Percentiles rank a stretch among this genome's conserved stretches.
Conservation (phyloP, 2,797 vertebrate species). For the Hafferia zeledoni region DNA sequence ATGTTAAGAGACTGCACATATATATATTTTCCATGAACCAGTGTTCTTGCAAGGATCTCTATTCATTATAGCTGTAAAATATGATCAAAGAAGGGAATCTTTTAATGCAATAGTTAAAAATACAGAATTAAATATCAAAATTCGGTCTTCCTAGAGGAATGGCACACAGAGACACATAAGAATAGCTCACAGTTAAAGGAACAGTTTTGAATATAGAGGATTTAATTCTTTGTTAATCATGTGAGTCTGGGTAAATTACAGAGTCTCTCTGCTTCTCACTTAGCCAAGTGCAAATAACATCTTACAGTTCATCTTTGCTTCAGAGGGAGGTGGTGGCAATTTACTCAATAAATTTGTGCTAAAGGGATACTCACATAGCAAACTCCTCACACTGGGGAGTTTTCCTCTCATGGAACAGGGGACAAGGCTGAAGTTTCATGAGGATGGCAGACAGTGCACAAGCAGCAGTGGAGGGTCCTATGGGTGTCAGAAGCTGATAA, state of each 20-base stretch:
- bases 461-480: neutral
- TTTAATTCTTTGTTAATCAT: neutral
- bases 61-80: slow-evolving; percentile 13
- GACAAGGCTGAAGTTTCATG: neutral
- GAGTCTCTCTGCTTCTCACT: neutral
- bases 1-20: neutral
- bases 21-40: neutral
- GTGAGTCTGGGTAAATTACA: neutral
- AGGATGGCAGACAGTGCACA: neutral
- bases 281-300: neutral
- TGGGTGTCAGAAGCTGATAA: neutral
- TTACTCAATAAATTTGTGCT: neutral
- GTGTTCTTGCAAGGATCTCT: neutral
- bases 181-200: neutral
- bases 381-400: neutral
- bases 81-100: neutral
- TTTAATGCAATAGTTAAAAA: slow-evolving; percentile 3
- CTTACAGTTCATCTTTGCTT: neutral
- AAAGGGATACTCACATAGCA: neutral
- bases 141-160: neutral
- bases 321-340: neutral
- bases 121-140: neutral
- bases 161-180: neutral
- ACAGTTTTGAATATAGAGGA: neutral
- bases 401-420: neutral